Evolutionary conservation across 2,888 invertebrate genomes (phyloP).

Genomic region (Hydraecia micacea): DNA sequence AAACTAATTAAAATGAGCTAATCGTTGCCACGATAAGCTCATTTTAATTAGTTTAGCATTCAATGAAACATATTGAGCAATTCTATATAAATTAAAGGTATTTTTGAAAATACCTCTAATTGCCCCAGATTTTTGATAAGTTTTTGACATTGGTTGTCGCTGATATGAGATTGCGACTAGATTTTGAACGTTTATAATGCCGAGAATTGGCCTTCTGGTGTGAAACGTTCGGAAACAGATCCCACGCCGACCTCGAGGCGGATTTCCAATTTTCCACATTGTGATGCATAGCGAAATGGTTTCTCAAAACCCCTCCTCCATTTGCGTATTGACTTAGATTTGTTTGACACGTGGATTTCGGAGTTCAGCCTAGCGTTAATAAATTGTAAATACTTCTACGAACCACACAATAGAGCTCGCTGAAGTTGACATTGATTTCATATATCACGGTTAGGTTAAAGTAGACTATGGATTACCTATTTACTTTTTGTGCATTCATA

Average conservation of each 20-base stretch:
- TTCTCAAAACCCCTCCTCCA: neutral
- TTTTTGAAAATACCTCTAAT: neutral
- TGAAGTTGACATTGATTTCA: neutral
- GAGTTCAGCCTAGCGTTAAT: neutral
- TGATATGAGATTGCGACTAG: neutral
- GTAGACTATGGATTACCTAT: neutral
- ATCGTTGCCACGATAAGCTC: neutral
- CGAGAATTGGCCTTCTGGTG: neutral
- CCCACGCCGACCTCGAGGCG: neutral
- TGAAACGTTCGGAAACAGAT: slow-evolving; percentile 8
- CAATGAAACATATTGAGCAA: neutral
- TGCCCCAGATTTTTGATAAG: neutral
- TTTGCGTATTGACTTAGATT: slow-evolving; percentile 5
- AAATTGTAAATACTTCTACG: slow-evolving; percentile 1
- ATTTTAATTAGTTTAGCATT: slow-evolving; percentile 2
- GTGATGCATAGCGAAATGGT: neutral
- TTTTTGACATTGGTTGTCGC: neutral
- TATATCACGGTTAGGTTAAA: neutral
- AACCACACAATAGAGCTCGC: neutral
- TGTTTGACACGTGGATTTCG: slow-evolving; percentile 5
- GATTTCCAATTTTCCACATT: slow-evolving; percentile 3
- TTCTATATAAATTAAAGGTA: neutral
- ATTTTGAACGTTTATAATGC: neutral
- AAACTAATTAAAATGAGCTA: neutral
- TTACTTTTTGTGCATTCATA: neutral